Evolutionary conservation across 2,888 invertebrate species (phyloP).

Genomic region (Heteromyza rotundicornis): DNA sequence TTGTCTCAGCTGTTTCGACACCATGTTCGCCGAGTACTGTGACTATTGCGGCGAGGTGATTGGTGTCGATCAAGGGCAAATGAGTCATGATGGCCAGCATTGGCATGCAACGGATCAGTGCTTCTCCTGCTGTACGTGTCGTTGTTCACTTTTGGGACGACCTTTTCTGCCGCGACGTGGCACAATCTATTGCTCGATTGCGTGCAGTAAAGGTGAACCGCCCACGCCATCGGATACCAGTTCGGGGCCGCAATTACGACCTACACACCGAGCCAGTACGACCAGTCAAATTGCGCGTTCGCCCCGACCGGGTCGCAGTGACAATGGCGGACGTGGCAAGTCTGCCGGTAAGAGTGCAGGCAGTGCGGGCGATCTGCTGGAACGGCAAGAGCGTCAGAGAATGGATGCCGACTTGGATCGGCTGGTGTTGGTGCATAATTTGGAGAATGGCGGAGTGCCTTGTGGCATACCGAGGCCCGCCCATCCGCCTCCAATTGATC

Average conservation of each 20-base stretch:
- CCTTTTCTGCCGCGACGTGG: constrained; percentile 92
- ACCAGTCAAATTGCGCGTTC: constrained; percentile 64
- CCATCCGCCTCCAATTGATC: constrained; percentile 68
- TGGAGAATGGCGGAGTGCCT: constrained; percentile 51
- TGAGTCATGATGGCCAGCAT: constrained; percentile 97
- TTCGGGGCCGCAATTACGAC: constrained; percentile 72
- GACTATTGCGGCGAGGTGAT: constrained; percentile 96
- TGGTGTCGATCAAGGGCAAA: constrained; percentile 96
- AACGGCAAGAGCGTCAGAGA: constrained; percentile 51
- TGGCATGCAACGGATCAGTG: constrained; percentile 96
- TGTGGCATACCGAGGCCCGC: constrained; percentile 65
- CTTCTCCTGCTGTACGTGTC: constrained; percentile 92
- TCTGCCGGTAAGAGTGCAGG: constrained; percentile 40
- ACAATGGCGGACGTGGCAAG: constrained; percentile 33
- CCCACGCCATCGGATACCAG: constrained; percentile 82
- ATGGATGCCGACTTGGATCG: constrained; percentile 53
- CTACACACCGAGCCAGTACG: constrained; percentile 63
- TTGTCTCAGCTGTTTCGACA: constrained; percentile 93
- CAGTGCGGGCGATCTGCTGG: constrained; percentile 52
- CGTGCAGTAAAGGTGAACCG: constrained; percentile 90
- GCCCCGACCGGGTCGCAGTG: constrained; percentile 59
- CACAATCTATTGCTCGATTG: constrained; percentile 93
- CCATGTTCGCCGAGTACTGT: constrained; percentile 95
- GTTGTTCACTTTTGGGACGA: constrained; percentile 74
- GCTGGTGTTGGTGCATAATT: constrained; percentile 44